A percentile compares a stretch with the other conserved stretches of the same genome.
These are phyloP conservation scores for Daktulosphaira vitifoliae DNA, from an alignment of 1,140 invertebrate species.

Conservation along the genomic window DNA sequence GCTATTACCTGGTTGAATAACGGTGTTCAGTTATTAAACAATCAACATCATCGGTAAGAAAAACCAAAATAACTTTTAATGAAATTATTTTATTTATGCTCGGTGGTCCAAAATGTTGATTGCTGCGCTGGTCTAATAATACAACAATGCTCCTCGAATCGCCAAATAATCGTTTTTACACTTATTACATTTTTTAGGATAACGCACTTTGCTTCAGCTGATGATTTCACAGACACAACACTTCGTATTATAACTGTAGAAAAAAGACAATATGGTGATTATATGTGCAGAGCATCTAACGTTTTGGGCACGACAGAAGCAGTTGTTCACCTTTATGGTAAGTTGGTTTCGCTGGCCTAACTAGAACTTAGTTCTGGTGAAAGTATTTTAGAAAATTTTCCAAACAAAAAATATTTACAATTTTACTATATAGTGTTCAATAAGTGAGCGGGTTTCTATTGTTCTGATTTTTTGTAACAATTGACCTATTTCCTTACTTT, in stretches of 20 bases:
- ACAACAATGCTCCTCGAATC: too few species aligned
- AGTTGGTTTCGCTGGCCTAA: too few species aligned
- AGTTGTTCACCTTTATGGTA: constrained; percentile 72
- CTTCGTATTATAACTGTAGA: constrained; percentile 81
- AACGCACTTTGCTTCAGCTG: constrained; percentile 78
- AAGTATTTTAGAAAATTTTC: background rate
- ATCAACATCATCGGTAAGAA: constrained; percentile 67
- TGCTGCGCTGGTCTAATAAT: too few species aligned
- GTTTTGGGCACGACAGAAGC: constrained; percentile 73
- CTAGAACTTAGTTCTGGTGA: background rate
- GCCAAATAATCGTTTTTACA: too few species aligned
- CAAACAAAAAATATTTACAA: too few species aligned
- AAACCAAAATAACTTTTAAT: background rate
- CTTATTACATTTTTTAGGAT: constrained; percentile 48
- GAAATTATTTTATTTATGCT: background rate
- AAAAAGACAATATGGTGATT: constrained; percentile 78
- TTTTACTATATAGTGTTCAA: too few species aligned
- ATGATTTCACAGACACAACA: constrained; percentile 83
- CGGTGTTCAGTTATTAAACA: constrained; percentile 67
- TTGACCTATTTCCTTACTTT: too few species aligned
- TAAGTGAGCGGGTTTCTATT: too few species aligned
- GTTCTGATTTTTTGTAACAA: too few species aligned
- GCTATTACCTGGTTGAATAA: constrained; percentile 82
- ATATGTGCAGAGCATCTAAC: constrained; percentile 77
- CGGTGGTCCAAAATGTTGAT: background rate